Conservation (phyloP, 2,113 vertebrate genomes). For the Alectura lathami region DNA sequence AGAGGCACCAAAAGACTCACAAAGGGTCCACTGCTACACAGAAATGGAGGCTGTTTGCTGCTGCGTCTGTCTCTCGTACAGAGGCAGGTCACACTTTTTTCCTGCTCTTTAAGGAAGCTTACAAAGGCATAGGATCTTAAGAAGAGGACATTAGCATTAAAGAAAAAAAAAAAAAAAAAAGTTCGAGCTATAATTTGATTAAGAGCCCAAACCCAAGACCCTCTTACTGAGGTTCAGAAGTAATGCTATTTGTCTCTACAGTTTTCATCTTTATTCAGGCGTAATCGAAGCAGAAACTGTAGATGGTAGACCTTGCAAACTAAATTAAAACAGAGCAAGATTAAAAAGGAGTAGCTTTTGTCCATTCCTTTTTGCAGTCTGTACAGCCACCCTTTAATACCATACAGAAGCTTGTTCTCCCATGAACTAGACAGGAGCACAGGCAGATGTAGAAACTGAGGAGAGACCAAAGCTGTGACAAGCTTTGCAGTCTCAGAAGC, state of each 20-base stretch:
- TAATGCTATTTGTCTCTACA: background rate
- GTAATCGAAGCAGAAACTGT: background rate
- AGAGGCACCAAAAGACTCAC: background rate
- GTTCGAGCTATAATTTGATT: background rate
- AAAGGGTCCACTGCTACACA: background rate
- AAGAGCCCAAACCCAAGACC: background rate
- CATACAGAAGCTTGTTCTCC: background rate
- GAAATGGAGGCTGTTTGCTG: background rate
- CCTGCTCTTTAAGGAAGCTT: background rate
- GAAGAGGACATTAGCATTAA: background rate
- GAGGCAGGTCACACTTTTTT: background rate
- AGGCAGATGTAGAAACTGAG: background rate
- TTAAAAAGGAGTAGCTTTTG: background rate
- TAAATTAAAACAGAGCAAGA: background rate
- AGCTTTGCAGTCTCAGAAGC: background rate
- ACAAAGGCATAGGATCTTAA: background rate
- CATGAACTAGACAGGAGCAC: background rate
- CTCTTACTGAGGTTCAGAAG: background rate
- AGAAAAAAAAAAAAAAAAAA: too few species aligned
- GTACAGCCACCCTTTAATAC: background rate
- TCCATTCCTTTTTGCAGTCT: background rate
- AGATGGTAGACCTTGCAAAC: background rate
- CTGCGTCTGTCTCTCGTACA: accelerated
- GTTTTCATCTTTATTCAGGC: background rate
- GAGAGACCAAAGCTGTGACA: background rate